Percentiles rank a stretch among this genome's conserved stretches.
These are phyloP conservation scores for Sebastes minor DNA, from an alignment of 2,797 vertebrate species.

Conservation along the genomic window DNA sequence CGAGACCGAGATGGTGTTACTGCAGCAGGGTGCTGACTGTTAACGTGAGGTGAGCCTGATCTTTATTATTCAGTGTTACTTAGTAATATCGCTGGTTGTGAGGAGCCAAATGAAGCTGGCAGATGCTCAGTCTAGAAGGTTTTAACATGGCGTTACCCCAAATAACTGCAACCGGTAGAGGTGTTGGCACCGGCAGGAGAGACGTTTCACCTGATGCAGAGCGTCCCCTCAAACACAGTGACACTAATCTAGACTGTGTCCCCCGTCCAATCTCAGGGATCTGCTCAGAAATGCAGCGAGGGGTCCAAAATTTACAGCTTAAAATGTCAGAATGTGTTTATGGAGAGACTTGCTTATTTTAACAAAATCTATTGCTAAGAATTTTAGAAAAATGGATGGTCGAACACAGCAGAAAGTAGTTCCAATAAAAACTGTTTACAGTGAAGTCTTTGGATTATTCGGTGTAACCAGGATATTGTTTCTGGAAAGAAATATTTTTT, in stretches of 20 bases:
- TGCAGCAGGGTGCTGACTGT: constrained; percentile 33
- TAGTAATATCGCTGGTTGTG: constrained; percentile 45
- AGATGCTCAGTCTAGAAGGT: constrained; percentile 50
- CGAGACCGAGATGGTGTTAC: constrained; percentile 46
- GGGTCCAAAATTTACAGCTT: background rate
- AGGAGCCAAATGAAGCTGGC: constrained; percentile 46
- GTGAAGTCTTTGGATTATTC: background rate
- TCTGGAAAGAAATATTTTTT: background rate
- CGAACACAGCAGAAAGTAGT: background rate
- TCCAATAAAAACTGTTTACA: background rate
- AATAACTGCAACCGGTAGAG: constrained; percentile 58
- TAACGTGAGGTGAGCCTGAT: constrained; percentile 40
- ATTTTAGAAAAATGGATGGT: background rate
- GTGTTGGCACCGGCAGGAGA: constrained; percentile 30
- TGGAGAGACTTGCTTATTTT: background rate
- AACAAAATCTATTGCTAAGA: background rate
- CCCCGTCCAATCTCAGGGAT: background rate
- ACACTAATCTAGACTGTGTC: background rate
- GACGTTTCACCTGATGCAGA: constrained; percentile 40
- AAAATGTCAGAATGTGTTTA: background rate
- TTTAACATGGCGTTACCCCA: constrained; percentile 51
- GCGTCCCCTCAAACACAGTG: constrained; percentile 24
- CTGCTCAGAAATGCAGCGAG: background rate
- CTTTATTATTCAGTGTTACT: constrained; percentile 63
- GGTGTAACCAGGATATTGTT: background rate